These are phyloP conservation scores for Thymelicus lineola DNA, from an alignment of 2,888 invertebrate species.

Conservation along the genomic window DNA sequence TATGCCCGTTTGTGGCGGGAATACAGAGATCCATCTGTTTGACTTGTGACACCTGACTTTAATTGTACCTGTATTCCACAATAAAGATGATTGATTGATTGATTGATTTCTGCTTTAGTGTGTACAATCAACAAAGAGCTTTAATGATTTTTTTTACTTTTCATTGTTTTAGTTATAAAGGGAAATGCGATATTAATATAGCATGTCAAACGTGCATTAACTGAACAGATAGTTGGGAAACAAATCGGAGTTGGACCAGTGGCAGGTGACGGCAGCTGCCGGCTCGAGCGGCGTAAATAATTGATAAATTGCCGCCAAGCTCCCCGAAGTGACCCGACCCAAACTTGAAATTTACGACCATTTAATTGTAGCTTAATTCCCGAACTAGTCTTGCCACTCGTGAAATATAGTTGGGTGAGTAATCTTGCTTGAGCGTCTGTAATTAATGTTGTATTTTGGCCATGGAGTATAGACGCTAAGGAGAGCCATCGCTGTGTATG, in stretches of 20 bases:
- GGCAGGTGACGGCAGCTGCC: constrained; percentile 56
- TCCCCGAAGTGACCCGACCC: constrained; percentile 76
- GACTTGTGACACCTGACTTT: too few species aligned
- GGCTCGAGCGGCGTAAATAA: constrained; percentile 82
- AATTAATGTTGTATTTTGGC: constrained; percentile 39
- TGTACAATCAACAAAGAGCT: too few species aligned
- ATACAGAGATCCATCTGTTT: too few species aligned
- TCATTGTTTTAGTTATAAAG: too few species aligned
- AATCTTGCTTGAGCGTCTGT: constrained; percentile 38
- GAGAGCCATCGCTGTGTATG: too few species aligned
- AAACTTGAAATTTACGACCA: constrained; percentile 81
- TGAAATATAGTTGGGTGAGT: constrained; percentile 70
- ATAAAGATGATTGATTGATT: too few species aligned
- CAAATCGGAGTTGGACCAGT: constrained; percentile 53
- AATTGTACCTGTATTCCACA: too few species aligned
- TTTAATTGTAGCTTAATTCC: constrained; percentile 84
- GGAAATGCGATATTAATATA: neutral
- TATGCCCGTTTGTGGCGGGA: too few species aligned
- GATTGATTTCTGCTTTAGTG: too few species aligned
- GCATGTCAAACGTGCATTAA: constrained; percentile 8
- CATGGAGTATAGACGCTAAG: too few species aligned
- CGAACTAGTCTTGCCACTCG: constrained; percentile 71
- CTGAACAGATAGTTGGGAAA: constrained; percentile 52
- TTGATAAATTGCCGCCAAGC: constrained; percentile 83
- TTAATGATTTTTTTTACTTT: neutral